Base-by-base conservation (phyloP, 92 coral and sea anemone species). In the Meandrina meandrites region DNA sequence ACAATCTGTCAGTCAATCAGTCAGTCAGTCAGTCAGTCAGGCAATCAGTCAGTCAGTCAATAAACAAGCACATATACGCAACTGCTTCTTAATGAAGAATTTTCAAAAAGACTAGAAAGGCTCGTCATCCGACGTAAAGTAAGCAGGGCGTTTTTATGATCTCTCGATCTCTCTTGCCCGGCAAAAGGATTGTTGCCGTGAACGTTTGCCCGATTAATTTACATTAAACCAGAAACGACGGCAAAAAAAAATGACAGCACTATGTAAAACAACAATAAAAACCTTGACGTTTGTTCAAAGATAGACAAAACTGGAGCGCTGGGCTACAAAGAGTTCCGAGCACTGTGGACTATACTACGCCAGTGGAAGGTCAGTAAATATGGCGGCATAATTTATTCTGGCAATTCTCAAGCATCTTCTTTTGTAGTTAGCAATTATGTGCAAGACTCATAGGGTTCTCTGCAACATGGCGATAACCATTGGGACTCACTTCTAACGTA, bases 271-370 rank as follows among this genome's bases (percentile, higher is more conserved):
- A 28, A 9, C 10, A 4, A 35, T n/a, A n/a, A 19, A 9, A 19
- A 7, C 81, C 87, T 84, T 84, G 42, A 58, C 81, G 10, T 40
- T 28, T 76, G 32, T 82, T 16, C 48, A 71, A 67, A 91, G 98
- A 90, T 86, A 57, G 98, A 94, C 67, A 92, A 92, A 58, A 92
- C 98, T 0, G 98, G 98, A 34, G 98, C 95, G 15, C 89, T 94
- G 24, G 93, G 95, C 57, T 94, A 94, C 90, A 90, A 76, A 86
- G 98, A 94, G 86, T 94, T 94, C 69, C 84, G 98, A 57, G 94
- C 91, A 24, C 82, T 94, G 73, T 88, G 95, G 91, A 90, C 83
- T 19, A 84, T 94, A 78, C 53, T 94, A 22, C 89, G 85, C 1
- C 79, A 92, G 54, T 94, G 98, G 98, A 89, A 90, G 95, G 98